Evolutionary conservation across 2,797 vertebrate species (phyloP), one percentile per base, ranked within the genome.

Genomic region (Mus spretus): DNA sequence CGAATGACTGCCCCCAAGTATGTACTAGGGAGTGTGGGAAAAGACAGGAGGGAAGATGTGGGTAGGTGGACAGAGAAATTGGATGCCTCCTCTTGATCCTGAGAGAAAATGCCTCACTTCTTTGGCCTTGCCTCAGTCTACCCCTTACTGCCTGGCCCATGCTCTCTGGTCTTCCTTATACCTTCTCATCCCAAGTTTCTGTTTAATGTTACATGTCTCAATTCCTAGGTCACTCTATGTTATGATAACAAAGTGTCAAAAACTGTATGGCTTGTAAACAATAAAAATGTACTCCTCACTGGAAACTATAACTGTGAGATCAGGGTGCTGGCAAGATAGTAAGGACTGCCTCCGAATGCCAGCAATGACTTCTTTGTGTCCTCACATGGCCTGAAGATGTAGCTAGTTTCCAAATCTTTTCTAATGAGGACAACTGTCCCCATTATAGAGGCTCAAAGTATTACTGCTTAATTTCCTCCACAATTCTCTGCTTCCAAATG

Each of bases 11-110:
- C 72, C 34, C 37, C 3, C 24, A 82, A 47, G 22, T 40, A 11
- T 89, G 22, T 93, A 31, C 1, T 77, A 26, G 1, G 19, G 6
- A 61, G 14, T n/a, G 50, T 92, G 12, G 22, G 47, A 15, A 67
- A 11, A 3, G 1, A 89, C 65, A 55, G 26, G 0, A 57, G 11
- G 20, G 13, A 65, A 17, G 31, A 59, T 44, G 31, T 24, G 11
- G 34, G 8, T 22, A 47, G 34, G 11, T 79, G 7, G 5, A 31
- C 15, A 74, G 14, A 47, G 13, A 47, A 82, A n/a, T 53, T 1
- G 3, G 61, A 40, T 26, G 6, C 0, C 8, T 63, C 1, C 7
- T 26, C 59, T 88, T 28, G 34, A 1, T 0, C 3, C 3, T 6
- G n/a, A 8, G 44, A 72, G 17, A 3, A 63, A 74, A 40, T 26